phyloP scores from a whole-genome alignment of 2,888 invertebrate genomes.

The Heteromurus nitidus region DNA sequence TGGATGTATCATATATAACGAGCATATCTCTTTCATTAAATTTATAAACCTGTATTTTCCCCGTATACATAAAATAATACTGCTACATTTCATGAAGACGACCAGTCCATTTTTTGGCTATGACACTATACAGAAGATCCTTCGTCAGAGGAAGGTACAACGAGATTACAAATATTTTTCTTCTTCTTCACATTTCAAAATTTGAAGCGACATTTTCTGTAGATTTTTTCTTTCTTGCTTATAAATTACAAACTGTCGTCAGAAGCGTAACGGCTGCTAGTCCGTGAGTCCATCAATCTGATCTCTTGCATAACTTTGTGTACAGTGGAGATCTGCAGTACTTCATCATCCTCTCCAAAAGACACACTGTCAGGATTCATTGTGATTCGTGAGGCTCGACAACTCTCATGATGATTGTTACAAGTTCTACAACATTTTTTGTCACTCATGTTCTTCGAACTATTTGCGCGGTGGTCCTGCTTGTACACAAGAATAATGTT shows the following conservation, averaged over 20 bases:
- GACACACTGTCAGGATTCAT: slow-evolving; percentile 19
- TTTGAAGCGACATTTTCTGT: too few relatives aligned
- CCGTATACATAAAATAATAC: slow-evolving; percentile 23
- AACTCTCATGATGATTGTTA: not conserved
- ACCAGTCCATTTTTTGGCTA: not conserved
- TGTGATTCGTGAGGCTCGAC: slow-evolving; percentile 10
- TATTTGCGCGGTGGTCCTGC: slow-evolving; percentile 6
- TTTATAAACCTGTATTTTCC: not conserved
- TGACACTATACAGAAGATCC: not conserved
- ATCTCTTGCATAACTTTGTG: slow-evolving; percentile 59
- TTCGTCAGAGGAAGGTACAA: too few relatives aligned
- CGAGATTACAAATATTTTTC: not conserved
- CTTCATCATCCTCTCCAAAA: slow-evolving; percentile 49
- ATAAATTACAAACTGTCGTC: slow-evolving; percentile 35
- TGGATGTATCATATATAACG: too few relatives aligned
- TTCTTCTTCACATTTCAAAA: not conserved
- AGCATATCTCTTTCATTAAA: not conserved
- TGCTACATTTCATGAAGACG: not conserved
- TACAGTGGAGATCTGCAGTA: slow-evolving; percentile 53
- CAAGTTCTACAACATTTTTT: slow-evolving; percentile 16
- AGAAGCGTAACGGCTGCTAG: not conserved
- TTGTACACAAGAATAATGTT: slow-evolving; percentile 31
- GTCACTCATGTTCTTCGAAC: not conserved
- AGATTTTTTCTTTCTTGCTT: too few relatives aligned
- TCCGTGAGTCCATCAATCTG: slow-evolving; percentile 29